phyloP scores from a whole-genome alignment of 2,888 invertebrate species.

The Cataglyphis cursor region DNA sequence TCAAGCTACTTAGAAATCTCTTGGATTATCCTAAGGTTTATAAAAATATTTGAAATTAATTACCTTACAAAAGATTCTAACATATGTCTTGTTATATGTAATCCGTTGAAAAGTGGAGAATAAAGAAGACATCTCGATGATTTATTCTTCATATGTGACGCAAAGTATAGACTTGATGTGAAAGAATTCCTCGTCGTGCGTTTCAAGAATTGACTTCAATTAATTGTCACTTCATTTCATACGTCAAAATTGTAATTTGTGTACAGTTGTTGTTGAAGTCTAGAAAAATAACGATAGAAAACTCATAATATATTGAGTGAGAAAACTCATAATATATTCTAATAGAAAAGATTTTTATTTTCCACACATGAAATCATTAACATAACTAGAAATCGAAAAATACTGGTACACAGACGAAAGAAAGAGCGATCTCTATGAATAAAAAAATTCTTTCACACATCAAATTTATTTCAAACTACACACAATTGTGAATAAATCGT shows the following conservation, averaged over 20 bases:
- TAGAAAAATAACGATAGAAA: not conserved
- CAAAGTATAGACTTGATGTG: not conserved
- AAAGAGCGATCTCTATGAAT: too few relatives aligned
- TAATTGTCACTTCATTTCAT: not conserved
- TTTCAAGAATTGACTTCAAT: not conserved
- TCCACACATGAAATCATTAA: not conserved
- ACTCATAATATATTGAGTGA: not conserved
- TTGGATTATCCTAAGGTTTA: not conserved
- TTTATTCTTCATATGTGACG: not conserved
- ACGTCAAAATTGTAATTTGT: not conserved
- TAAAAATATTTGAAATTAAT: constrained; percentile 10
- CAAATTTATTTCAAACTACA: not conserved
- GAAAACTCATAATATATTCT: not conserved
- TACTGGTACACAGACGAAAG: not conserved
- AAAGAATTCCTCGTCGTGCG: not conserved
- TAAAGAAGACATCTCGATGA: not conserved
- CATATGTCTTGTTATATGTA: not conserved
- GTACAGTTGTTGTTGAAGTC: not conserved
- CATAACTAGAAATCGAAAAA: not conserved
- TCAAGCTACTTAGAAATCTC: not conserved
- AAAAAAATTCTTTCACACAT: not conserved
- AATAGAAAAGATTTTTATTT: not conserved
- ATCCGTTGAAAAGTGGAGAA: not conserved
- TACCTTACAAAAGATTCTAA: not conserved
- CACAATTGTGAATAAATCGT: not conserved